Base-by-base conservation (phyloP, 1,140 invertebrate species). In the Saccostrea glomerata region DNA sequence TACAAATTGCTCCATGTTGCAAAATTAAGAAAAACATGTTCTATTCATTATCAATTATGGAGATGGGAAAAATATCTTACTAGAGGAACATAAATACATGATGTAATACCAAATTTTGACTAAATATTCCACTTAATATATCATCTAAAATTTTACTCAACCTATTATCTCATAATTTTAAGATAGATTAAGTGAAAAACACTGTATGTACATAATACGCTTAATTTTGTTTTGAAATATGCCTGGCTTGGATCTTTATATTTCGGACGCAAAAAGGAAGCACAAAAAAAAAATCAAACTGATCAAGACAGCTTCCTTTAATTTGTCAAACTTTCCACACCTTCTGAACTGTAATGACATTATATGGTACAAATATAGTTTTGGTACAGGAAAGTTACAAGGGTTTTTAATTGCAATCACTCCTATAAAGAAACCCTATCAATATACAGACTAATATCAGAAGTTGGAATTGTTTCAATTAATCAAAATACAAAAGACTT, bases 321-420 rank as follows among this genome's bases (percentile, higher is more conserved):
- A 77, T 77, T 77, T 77, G 70, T 77, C 70, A 77, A 25, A 30
- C 47, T 11, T 77, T 77, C 30, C 70, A 36, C 23, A 77, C 70
- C 30, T 25, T 36, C 70, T 30, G 11, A 25, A 36, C 23, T 15
- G 12, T 36, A 30, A 77, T 77, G 25, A 25, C 25, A 17, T 13
- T 30, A 40, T 77, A 77, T 30, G 25, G 36, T 40, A 30, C 30
- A 77, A 36, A 25, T 30, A 36, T 77, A 77, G 25, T 13, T 15
- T 2, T 6, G 11, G 11, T 77, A 36, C 70, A 25, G 23, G 23
- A 36, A 12, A 30, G 25, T 77, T 77, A 25, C 4, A 25, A 77
- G 13, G 25, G 15, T 30, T 77, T 30, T 77, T 47, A 25, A 77
- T 77, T 77, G 30, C 9, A 77, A 77, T 12, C 30, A 77, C 25